A percentile compares a stretch with the other conserved stretches of the same genome.
Evolutionary conservation across 2,113 vertebrate genomes (phyloP).

Genomic region (Sorex araneus): DNA sequence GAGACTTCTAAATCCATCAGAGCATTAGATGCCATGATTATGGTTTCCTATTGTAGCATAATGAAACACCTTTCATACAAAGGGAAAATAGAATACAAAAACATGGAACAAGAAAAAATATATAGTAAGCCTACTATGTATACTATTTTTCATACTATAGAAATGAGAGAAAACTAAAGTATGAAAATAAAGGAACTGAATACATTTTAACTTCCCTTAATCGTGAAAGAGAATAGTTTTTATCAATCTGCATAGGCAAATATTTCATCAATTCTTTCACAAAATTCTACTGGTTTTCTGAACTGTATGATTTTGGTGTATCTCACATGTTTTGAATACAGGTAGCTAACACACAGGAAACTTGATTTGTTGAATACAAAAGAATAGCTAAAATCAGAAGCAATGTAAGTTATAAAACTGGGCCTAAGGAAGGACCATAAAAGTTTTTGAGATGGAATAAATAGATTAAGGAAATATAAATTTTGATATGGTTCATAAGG

Average conservation of each 20-base stretch:
- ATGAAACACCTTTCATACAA: neutral
- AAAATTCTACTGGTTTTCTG: neutral
- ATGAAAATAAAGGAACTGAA: neutral
- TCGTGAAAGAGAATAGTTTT: neutral
- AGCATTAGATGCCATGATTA: neutral
- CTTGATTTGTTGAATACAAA: neutral
- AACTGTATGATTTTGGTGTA: no score
- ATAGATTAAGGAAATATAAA: neutral
- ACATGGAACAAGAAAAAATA: neutral
- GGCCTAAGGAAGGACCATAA: neutral
- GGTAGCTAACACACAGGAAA: neutral
- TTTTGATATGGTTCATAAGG: neutral
- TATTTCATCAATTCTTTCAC: neutral
- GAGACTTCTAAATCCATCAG: slow-evolving; percentile 2
- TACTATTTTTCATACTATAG: neutral
- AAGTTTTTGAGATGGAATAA: neutral
- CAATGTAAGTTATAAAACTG: neutral
- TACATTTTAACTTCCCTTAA: neutral
- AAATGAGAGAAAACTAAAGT: neutral
- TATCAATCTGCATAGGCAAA: neutral
- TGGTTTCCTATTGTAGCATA: neutral
- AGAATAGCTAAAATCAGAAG: neutral
- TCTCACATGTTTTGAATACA: neutral
- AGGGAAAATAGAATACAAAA: neutral
- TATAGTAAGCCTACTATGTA: neutral